phyloP scores from a whole-genome alignment of 2,888 invertebrate species.

The Odontocolon sp. region DNA sequence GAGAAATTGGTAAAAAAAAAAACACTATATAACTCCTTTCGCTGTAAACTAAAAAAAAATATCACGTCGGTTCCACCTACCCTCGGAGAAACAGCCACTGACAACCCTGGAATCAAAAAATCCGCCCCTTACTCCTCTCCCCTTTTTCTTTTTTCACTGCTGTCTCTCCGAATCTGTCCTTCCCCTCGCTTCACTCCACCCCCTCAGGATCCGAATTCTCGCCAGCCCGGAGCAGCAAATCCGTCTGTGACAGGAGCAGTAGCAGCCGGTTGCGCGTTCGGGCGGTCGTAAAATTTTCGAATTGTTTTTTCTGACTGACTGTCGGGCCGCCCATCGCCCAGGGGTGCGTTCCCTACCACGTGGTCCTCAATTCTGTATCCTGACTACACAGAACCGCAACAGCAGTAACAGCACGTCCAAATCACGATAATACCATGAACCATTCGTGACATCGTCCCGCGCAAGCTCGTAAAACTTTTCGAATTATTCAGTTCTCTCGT shows the following conservation, averaged over 20 bases:
- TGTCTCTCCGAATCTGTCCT: slow-evolving; percentile 7
- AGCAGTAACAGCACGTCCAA: slow-evolving; percentile 18
- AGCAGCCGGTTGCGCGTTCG: slow-evolving; percentile 19
- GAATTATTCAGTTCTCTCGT: slow-evolving; percentile 41
- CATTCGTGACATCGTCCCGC: slow-evolving; percentile 47
- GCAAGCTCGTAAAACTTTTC: slow-evolving; percentile 51
- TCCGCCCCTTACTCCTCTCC: slow-evolving; percentile 7
- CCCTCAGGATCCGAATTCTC: not conserved
- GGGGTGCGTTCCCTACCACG: slow-evolving; percentile 7
- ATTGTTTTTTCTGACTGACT: slow-evolving; percentile 49
- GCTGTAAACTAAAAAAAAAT: not conserved
- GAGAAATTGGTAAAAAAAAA: too few relatives aligned
- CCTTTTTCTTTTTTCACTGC: not conserved
- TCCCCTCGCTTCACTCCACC: too few relatives aligned
- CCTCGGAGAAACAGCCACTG: slow-evolving; percentile 39
- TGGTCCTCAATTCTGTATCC: not conserved
- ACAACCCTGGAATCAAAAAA: slow-evolving; percentile 38
- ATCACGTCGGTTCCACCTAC: slow-evolving; percentile 16
- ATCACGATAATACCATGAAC: slow-evolving; percentile 50
- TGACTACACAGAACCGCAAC: not conserved
- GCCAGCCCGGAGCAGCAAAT: not conserved
- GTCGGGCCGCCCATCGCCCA: not conserved
- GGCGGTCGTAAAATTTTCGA: slow-evolving; percentile 61
- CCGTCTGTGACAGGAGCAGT: slow-evolving; percentile 28
- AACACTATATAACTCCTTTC: slow-evolving; percentile 6